Base-by-base conservation (phyloP, 2,113 vertebrate species). In the Cavia porcellus region DNA sequence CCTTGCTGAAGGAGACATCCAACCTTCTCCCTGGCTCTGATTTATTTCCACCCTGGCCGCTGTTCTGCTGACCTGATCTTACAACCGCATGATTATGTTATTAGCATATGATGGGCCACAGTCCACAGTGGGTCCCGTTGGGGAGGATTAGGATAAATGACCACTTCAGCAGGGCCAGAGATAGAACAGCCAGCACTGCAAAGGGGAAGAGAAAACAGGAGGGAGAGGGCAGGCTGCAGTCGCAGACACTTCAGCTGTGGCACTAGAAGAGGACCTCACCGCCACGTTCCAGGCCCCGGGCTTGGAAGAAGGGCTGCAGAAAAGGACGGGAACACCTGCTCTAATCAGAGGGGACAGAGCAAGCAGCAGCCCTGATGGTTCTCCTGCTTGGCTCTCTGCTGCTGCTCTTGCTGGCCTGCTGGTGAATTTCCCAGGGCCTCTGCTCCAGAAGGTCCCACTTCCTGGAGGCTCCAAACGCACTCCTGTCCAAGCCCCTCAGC, bases 11-110 rank as follows among this genome's bases (percentile, higher is more conserved):
- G 75, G 92, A 12, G 79, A 86, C 68, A 24, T 20, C 96, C 92
- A 94, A 45, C 32, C 32, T 52, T 84, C 75, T 86, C 90, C 57
- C 81, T 45, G 72, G 81, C 91, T 90, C 38, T 84, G 84, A 90
- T 83, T 97, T 95, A 82, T 93, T 84, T 79, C 81, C 42, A 13
- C 74, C 52, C 90, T 86, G 93, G 89, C 93, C 35, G 0, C 89
- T 61, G 68, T 97, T 91, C 86, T 79, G 62, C 95, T 96, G 97
- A 95, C 96, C 97, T 93, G 93, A 68, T 96, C 91, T 68, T 83
- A 17, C 75, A 94, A 94, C 66, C 1, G 1, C 62, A 47, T 96
- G 82, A 96, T 97, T 82, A 94, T 74, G 42, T 94, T 90, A 94
- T 97, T 93, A 93, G 89, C 93, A 92, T 89, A 88, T 86, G 96